Evolutionary conservation across 2,797 vertebrate genomes (phyloP).

Genomic region (Nannoperca obscura): DNA sequence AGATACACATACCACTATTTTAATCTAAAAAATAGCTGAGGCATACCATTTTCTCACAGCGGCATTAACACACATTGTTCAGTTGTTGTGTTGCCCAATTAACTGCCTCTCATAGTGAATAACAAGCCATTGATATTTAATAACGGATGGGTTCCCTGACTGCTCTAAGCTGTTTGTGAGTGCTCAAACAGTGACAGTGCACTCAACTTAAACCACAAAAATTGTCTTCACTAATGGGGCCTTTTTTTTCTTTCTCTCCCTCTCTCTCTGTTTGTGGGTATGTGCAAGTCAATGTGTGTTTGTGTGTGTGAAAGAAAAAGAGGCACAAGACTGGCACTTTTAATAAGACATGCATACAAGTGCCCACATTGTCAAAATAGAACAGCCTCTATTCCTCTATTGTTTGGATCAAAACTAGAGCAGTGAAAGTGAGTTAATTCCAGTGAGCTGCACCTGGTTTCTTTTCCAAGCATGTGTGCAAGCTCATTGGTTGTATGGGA

Average conservation of each 20-base stretch:
- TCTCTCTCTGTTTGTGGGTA: constrained; percentile 23
- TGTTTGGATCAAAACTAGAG: constrained; percentile 79
- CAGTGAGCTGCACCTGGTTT: constrained; percentile 78
- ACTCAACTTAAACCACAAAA: constrained; percentile 59
- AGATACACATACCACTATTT: constrained; percentile 22
- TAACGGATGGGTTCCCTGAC: constrained; percentile 52
- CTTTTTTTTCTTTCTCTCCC: constrained; percentile 8
- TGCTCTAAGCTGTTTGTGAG: constrained; percentile 47
- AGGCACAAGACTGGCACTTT: constrained; percentile 48
- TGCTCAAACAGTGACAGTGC: constrained; percentile 42
- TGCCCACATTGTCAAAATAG: constrained; percentile 73
- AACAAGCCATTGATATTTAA: constrained; percentile 60
- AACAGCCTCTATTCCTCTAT: constrained; percentile 76
- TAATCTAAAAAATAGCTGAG: constrained; percentile 14
- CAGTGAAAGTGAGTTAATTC: constrained; percentile 78
- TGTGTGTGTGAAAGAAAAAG: neutral
- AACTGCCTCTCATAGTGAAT: constrained; percentile 37
- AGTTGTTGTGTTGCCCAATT: constrained; percentile 45
- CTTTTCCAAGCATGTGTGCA: constrained; percentile 71
- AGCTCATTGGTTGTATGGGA: constrained; percentile 58
- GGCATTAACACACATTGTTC: constrained; percentile 38
- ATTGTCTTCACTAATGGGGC: constrained; percentile 38
- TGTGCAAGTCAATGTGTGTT: neutral
- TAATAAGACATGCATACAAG: constrained; percentile 60
- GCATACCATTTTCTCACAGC: constrained; percentile 17